A percentile compares a stretch with the other conserved stretches of the same genome.
phyloP scores from a whole-genome alignment of 2,888 invertebrate genomes.

The Sinotaia quadrata region DNA sequence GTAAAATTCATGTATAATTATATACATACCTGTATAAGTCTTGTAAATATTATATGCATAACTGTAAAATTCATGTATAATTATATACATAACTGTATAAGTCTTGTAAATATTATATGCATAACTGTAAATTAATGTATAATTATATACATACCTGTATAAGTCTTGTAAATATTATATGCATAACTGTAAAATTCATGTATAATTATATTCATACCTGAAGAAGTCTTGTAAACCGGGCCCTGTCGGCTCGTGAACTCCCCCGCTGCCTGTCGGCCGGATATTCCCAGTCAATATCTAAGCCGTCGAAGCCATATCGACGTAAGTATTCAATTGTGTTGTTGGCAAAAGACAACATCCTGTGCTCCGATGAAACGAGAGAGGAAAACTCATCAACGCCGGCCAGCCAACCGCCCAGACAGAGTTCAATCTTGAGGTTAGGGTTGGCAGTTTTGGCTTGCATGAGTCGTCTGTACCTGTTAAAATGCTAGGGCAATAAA shows the following conservation, averaged over 20 bases:
- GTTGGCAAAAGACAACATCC: slow-evolving; percentile 42
- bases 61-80: no score
- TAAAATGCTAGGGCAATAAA: neutral
- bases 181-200: no score
- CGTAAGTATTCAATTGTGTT: slow-evolving; percentile 37
- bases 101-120: neutral
- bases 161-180: neutral
- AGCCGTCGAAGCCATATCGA: slow-evolving; percentile 38
- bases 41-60: no score
- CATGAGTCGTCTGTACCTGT: slow-evolving; percentile 36
- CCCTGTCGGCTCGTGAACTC: slow-evolving; percentile 24
- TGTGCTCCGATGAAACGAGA: slow-evolving; percentile 28
- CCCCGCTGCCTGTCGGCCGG: slow-evolving; percentile 39
- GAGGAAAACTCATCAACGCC: slow-evolving; percentile 68
- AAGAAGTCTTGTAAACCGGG: slow-evolving; percentile 31
- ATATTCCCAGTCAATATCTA: slow-evolving; percentile 52
- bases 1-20: no score
- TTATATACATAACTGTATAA: neutral
- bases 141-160: neutral
- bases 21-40: no score
- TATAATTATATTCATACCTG: slow-evolving; percentile 5
- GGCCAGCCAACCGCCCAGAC: slow-evolving; percentile 50
- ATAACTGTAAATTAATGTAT: neutral
- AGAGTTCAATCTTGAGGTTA: slow-evolving; percentile 42
- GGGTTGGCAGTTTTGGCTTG: slow-evolving; percentile 43